Conservation (phyloP, 2,888 invertebrate species). For the Drosophila ezoana region DNA sequence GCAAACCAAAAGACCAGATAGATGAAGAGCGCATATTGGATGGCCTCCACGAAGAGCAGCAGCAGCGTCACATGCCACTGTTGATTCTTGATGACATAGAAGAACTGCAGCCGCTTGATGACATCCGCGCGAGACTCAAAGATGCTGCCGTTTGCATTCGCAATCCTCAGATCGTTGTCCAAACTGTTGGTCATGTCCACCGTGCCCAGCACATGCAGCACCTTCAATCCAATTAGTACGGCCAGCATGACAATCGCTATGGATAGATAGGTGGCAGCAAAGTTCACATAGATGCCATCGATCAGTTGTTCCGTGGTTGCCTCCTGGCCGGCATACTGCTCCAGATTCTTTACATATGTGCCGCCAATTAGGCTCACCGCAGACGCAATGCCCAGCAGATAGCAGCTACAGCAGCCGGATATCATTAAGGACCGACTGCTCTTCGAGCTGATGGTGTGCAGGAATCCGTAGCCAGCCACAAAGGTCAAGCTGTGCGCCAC, state of each 20-base stretch:
- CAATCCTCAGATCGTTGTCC: constrained; percentile 81
- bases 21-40: constrained; percentile 81
- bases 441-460: constrained; percentile 79
- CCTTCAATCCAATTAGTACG: constrained; percentile 72
- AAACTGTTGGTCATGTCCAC: constrained; percentile 80
- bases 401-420: constrained; percentile 76
- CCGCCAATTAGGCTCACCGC: constrained; percentile 78
- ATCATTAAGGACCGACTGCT: constrained; percentile 73
- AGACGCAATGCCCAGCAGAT: constrained; percentile 78
- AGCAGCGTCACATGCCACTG: constrained; percentile 81
- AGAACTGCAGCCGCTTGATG: constrained; percentile 81
- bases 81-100: constrained; percentile 82
- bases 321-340: constrained; percentile 36
- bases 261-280: constrained; percentile 78
- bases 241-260: constrained; percentile 63
- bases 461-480: constrained; percentile 76
- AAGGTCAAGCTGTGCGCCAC: constrained; percentile 81
- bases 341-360: constrained; percentile 64
- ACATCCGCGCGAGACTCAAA: constrained; percentile 79
- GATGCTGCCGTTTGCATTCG: constrained; percentile 81
- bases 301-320: constrained; percentile 55
- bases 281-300: constrained; percentile 78
- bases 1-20: constrained; percentile 82
- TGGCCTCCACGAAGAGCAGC: constrained; percentile 77
- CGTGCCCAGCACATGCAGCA: constrained; percentile 73